Percentiles rank a stretch among this genome's conserved stretches.
Evolutionary conservation across 2,113 vertebrate genomes (phyloP).

Genomic region (Ptilorrhoa leucosticta): DNA sequence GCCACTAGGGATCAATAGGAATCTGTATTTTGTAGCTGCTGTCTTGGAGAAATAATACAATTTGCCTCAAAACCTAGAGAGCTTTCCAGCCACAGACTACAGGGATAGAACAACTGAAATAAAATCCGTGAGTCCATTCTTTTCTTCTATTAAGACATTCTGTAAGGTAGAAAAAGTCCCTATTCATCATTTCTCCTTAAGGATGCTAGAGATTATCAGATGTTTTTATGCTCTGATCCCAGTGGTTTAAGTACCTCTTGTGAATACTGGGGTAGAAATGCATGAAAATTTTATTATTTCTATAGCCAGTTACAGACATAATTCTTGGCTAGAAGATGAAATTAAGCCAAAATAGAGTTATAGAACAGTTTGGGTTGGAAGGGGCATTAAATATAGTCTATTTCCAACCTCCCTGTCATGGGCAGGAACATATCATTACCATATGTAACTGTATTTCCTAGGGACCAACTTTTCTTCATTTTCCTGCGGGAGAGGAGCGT

Average conservation of each 20-base stretch:
- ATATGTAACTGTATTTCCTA: background rate
- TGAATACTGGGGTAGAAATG: background rate
- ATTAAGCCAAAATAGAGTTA: background rate
- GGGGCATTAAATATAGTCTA: background rate
- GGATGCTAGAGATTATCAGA: background rate
- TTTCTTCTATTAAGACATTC: background rate
- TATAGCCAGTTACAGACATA: background rate
- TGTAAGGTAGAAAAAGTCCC: background rate
- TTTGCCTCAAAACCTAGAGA: background rate
- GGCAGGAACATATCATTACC: background rate
- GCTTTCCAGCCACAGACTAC: background rate
- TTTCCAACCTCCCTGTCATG: background rate
- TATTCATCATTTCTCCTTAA: background rate
- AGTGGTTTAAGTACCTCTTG: background rate
- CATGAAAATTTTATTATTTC: background rate
- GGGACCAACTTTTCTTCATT: background rate
- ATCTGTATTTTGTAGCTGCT: background rate
- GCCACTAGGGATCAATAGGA: constrained; percentile 4
- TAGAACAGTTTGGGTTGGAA: accelerated
- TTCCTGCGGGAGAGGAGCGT: background rate
- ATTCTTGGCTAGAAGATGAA: background rate
- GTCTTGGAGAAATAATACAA: background rate
- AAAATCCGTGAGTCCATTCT: background rate
- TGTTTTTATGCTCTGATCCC: background rate
- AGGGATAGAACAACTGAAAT: background rate